Evolutionary conservation across 2,113 vertebrate genomes (phyloP), one percentile per base, ranked within the genome.

Genomic region (Equus quagga): DNA sequence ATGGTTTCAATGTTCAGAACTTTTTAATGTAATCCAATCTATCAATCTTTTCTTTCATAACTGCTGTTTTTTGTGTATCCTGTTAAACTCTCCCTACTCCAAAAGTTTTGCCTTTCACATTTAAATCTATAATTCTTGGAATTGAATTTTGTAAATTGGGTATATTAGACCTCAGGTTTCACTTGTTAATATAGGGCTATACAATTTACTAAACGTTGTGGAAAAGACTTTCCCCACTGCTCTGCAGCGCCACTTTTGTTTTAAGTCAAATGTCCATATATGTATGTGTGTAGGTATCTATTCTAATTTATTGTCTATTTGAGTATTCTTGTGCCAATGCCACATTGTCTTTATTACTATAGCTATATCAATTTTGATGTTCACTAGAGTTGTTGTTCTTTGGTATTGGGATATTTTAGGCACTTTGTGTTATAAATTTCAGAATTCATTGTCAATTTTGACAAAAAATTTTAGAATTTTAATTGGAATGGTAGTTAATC

Each of bases 121-220:
- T 97, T 96, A 51, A 87, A 88, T 69, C 11, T 15, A 76, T n/a
- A 62, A 28, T 78, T 76, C 54, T 85, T 83, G 69, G 54, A 70
- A n/a, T 33, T 78, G 31, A 62, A 78, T 91, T 89, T 72, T 88
- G 15, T 82, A 31, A 94, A 64, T 88, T 82, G 75, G n/a, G 5
- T 82, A 33, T 28, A 0, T 49, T 91, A 72, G 69, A 41, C 8
- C 56, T 79, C 18, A 79, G 23, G 73, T 79, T 82, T 94, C n/a
- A 54, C 46, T 85, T 94, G 69, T 78, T 56, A 82, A 64, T 83
- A 64, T 64, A 83, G 8, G 44, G 2, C 67, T 73, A 51, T 96
- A 64, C 14, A 86, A 24, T 64, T 87, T 80, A 60, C 79, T 8
- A 49, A 75, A 56, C 9, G 81, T 70, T 33, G 6, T 91, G 73